Evolutionary conservation across 2,888 invertebrate genomes (phyloP), one percentile per base, ranked within the genome.

Genomic region (Lysandra coridon): DNA sequence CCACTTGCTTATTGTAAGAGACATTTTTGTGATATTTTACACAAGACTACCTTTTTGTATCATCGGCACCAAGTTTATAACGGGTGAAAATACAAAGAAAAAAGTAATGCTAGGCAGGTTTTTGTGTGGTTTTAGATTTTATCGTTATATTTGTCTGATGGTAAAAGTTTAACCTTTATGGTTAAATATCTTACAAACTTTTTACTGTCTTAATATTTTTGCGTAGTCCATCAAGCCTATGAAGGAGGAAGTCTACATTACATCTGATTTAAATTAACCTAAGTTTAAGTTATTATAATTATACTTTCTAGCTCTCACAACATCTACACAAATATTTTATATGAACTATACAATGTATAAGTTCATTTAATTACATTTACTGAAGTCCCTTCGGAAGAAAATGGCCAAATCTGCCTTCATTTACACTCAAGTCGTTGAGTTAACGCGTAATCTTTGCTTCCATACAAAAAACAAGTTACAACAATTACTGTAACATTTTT

Each of bases 61-160:
- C 69, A 69, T 69, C 69, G 69, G 69, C 69, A 69, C 69, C 6
- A 23, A 37, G 33, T 69, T 33, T 69, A 30, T 69, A 33, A 69
- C 33, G 33, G 33, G 33, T 5, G 12, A 69, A 37, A 69, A 69
- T 69, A 37, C 17, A 37, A 37, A 69, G 33, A 33, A 69, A 12
- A 69, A 33, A 23, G 33, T 69, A 69, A 14, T 37, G 33, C 10
- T 69, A 33, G 12, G 30, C 30, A 3, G 17, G 69, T 69, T 37
- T 69, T 69, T 33, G 12, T 69, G 4, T 10, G 64, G 69, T 33
- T 69, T 69, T 33, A 33, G 69, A 37, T 69, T 33, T 69, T 69
- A 69, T 69, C 64, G 0, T 69, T 30, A 10, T 23, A 69, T 30
- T 69, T 17, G 6, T 69, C 33, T 33, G 14, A 69, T 69, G 33